Conservation (phyloP, 2,888 invertebrate species). For the Adineta ricciae region DNA sequence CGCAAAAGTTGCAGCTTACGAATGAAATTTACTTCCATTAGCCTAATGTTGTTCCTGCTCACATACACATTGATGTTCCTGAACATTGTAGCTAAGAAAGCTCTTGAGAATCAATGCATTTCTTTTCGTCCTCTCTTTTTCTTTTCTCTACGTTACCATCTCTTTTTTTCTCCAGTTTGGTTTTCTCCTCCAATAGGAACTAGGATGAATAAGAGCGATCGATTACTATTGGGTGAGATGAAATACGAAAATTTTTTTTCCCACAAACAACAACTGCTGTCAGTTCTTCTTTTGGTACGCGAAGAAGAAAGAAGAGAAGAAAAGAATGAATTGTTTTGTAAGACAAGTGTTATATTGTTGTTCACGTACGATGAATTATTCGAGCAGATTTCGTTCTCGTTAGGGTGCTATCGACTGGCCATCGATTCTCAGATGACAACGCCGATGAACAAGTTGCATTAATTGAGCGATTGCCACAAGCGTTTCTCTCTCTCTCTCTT, state of each 20-base stretch:
- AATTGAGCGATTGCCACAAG: slow-evolving; percentile 18
- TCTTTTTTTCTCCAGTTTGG: background rate
- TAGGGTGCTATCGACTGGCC: slow-evolving; percentile 5
- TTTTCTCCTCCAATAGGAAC: background rate
- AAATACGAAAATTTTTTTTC: no score
- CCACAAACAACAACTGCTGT: no score
- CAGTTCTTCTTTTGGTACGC: background rate
- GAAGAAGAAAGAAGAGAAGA: background rate
- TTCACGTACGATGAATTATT: background rate
- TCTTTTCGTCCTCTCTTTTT: background rate
- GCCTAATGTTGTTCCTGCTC: background rate
- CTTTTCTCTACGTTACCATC: background rate
- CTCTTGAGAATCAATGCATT: slow-evolving; percentile 2
- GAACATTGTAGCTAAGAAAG: background rate
- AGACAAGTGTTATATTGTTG: background rate
- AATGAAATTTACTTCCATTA: slow-evolving; percentile 15
- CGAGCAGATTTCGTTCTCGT: background rate
- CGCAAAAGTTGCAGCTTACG: background rate
- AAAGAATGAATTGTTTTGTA: background rate
- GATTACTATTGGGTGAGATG: background rate
- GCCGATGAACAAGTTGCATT: slow-evolving; percentile 12
- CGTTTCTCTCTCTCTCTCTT: background rate
- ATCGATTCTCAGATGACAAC: slow-evolving; percentile 9
- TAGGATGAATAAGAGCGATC: background rate
- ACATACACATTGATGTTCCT: background rate